phyloP scores from a whole-genome alignment of 2,797 vertebrate species.

The Pteropus rufus region DNA sequence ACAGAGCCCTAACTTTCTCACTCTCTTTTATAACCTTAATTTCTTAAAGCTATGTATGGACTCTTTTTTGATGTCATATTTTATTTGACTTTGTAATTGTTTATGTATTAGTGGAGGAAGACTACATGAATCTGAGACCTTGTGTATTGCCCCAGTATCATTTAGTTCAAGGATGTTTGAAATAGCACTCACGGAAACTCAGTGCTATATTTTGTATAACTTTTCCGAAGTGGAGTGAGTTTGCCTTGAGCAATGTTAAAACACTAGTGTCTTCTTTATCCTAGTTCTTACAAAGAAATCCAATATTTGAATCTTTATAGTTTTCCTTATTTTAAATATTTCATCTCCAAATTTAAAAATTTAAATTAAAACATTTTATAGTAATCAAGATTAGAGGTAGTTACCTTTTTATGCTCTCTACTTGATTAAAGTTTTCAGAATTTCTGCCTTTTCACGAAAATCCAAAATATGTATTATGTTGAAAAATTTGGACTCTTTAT shows the following conservation, averaged over 20 bases:
- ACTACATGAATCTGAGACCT: not conserved
- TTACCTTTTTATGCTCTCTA: conserved; percentile 53
- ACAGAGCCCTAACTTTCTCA: not conserved
- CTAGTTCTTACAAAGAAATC: conserved; percentile 62
- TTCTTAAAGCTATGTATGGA: not conserved
- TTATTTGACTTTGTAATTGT: not conserved
- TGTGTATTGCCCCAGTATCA: not conserved
- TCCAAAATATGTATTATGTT: not conserved
- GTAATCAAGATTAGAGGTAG: conserved; percentile 37
- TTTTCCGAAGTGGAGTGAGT: conserved; percentile 56
- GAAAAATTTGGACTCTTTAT: not conserved
- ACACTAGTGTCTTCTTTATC: conserved; percentile 44
- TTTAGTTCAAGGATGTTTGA: conserved; percentile 48
- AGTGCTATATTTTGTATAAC: not conserved
- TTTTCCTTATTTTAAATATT: conserved; percentile 45
- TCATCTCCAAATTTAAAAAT: conserved; percentile 23
- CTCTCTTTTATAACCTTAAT: not conserved
- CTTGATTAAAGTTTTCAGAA: conserved; percentile 52
- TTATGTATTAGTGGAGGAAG: not conserved
- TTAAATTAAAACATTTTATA: conserved; percentile 57
- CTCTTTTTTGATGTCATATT: not conserved
- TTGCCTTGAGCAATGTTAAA: conserved; percentile 46
- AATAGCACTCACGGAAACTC: conserved; percentile 35
- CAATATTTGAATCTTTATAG: conserved; percentile 44
- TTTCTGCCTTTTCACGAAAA: conserved; percentile 53